Conservation (phyloP, 2,888 invertebrate species). For the Dromius quadrimaculatus region DNA sequence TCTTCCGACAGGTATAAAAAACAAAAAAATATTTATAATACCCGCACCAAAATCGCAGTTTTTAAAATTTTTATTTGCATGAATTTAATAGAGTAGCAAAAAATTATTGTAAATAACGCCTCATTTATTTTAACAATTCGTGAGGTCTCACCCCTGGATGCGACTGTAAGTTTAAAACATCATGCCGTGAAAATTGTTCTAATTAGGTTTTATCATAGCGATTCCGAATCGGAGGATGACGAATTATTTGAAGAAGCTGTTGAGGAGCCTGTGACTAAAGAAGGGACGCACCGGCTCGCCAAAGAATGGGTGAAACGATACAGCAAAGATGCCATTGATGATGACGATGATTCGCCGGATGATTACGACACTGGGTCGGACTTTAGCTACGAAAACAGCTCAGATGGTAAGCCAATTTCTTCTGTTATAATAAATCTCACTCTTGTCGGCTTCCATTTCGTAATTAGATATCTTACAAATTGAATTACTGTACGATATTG, state of each 20-base stretch:
- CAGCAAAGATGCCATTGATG: constrained; percentile 60
- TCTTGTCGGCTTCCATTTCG: too few relatives aligned
- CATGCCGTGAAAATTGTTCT: not conserved
- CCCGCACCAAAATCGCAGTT: constrained; percentile 7
- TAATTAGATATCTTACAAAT: too few relatives aligned
- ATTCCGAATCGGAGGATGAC: constrained; percentile 74
- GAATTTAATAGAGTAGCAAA: constrained; percentile 32
- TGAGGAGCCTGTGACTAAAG: constrained; percentile 74
- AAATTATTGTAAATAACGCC: constrained; percentile 38
- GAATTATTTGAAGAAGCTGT: constrained; percentile 78
- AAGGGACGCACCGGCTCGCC: constrained; percentile 77
- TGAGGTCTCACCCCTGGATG: constrained; percentile 52
- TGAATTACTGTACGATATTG: too few relatives aligned
- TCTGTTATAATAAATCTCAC: too few relatives aligned
- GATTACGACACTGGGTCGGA: constrained; percentile 58
- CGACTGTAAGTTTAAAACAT: constrained; percentile 49
- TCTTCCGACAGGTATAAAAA: constrained; percentile 63
- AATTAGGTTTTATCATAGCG: constrained; percentile 62
- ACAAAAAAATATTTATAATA: not conserved
- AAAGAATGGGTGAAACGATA: constrained; percentile 77
- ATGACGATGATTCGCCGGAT: constrained; percentile 62
- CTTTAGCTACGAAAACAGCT: constrained; percentile 58
- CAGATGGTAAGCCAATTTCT: constrained; percentile 67
- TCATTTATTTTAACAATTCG: constrained; percentile 46
- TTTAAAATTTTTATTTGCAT: constrained; percentile 31